Evolutionary conservation across 2,797 vertebrate species (phyloP).

Genomic region (Denticeps clupeoides): DNA sequence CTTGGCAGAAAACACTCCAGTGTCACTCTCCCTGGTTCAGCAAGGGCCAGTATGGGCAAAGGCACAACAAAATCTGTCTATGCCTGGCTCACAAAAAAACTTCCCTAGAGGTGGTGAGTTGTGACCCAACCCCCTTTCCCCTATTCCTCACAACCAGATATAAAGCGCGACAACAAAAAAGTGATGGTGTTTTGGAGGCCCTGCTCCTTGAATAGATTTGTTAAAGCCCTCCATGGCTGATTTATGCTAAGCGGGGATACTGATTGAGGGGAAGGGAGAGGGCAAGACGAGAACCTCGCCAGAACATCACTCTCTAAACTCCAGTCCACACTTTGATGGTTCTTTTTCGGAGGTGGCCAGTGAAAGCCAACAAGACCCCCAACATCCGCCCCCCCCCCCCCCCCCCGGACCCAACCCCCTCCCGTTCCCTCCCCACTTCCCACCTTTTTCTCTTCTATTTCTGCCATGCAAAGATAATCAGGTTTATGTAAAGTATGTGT

Average conservation of each 20-base stretch:
- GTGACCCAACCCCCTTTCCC: too few relatives aligned
- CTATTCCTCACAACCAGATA: too few relatives aligned
- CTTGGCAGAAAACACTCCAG: too few relatives aligned
- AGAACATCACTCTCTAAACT: conserved; percentile 70
- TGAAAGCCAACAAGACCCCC: conserved; percentile 61
- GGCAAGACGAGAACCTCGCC: conserved; percentile 54
- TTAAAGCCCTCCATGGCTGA: conserved; percentile 81
- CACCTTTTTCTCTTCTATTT: conserved; percentile 69
- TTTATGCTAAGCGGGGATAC: conserved; percentile 73
- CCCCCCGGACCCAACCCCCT: conserved; percentile 22
- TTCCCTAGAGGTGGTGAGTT: conserved; percentile 65
- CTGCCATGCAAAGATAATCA: conserved; percentile 99
- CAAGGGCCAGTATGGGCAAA: conserved; percentile 50
- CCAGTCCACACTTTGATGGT: conserved; percentile 71
- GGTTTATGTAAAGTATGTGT: conserved; percentile 99
- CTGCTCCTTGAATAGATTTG: conserved; percentile 84
- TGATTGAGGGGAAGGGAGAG: conserved; percentile 39
- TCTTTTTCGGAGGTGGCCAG: conserved; percentile 67
- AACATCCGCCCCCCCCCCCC: conserved; percentile 13
- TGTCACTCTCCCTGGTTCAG: conserved; percentile 61
- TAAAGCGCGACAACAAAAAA: conserved; percentile 41
- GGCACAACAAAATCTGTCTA: conserved; percentile 58
- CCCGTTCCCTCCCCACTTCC: conserved; percentile 43
- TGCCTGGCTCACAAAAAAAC: conserved; percentile 56
- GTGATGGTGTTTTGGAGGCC: conserved; percentile 65